These are phyloP conservation scores for Nipponia nippon DNA, from an alignment of 2,113 vertebrate genomes.

Conservation along the genomic window DNA sequence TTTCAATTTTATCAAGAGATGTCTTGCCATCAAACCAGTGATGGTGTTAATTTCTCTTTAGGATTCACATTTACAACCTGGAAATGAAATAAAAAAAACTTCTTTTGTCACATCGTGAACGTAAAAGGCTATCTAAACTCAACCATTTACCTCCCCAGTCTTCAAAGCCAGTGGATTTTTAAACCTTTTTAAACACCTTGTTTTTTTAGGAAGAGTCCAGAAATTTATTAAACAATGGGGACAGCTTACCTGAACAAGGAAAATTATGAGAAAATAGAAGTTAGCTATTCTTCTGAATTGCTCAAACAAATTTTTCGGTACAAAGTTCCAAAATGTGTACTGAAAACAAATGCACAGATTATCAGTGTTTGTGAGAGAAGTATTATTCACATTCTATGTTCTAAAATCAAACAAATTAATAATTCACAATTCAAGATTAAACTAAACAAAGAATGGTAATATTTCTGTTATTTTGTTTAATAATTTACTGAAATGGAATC, in stretches of 20 bases:
- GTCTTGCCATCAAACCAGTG: background rate
- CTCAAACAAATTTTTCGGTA: conserved; percentile 98
- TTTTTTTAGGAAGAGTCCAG: background rate
- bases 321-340: conserved; percentile 99
- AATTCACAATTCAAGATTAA: background rate
- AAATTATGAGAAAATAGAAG: conserved; percentile 99
- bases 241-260: conserved; percentile 92
- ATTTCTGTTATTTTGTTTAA: background rate
- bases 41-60: background rate
- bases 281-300: conserved; percentile 98
- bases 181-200: background rate
- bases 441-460: background rate
- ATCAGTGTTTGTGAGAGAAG: background rate
- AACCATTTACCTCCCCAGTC: background rate
- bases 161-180: background rate
- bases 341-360: conserved; percentile 56
- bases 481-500: background rate
- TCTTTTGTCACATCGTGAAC: background rate
- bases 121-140: background rate
- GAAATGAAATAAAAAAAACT: background rate
- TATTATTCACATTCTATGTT: background rate
- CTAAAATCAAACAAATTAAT: background rate
- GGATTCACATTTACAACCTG: background rate
- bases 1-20: background rate
- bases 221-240: background rate